Percentiles rank a stretch among this genome's conserved stretches.
Conservation (phyloP, 53 echinoderm and acorn worm genomes). For the Crossaster papposus region DNA sequence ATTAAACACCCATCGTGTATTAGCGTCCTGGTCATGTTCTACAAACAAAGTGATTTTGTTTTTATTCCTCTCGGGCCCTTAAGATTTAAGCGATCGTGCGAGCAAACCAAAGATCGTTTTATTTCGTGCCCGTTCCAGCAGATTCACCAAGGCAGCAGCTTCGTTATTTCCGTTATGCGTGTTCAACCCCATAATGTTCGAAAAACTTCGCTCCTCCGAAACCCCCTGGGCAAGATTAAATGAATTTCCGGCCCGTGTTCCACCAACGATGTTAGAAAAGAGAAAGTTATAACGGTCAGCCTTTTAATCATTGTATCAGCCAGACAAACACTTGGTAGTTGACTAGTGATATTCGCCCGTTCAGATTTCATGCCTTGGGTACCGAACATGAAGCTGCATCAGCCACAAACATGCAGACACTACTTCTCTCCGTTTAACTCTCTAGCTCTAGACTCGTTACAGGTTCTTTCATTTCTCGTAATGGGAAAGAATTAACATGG, state of each 20-base stretch:
- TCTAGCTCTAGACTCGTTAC: background rate
- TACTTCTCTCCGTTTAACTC: too few relatives aligned
- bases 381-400: background rate
- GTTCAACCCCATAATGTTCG: background rate
- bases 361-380: background rate
- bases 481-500: background rate
- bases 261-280: background rate
- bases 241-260: background rate
- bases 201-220: too few relatives aligned
- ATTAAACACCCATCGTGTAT: background rate
- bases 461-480: background rate
- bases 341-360: background rate
- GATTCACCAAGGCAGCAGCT: background rate
- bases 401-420: background rate
- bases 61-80: background rate
- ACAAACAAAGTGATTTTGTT: background rate
- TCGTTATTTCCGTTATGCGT: constrained; percentile 3
- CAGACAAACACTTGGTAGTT: constrained; percentile 18
- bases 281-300: background rate
- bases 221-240: background rate
- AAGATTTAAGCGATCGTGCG: too few relatives aligned
- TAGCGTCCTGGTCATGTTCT: background rate
- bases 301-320: constrained; percentile 13
- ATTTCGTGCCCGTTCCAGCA: background rate
- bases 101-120: too few relatives aligned